Conservation (phyloP, 1,140 invertebrate species). For the Drosophila rhopaloa region DNA sequence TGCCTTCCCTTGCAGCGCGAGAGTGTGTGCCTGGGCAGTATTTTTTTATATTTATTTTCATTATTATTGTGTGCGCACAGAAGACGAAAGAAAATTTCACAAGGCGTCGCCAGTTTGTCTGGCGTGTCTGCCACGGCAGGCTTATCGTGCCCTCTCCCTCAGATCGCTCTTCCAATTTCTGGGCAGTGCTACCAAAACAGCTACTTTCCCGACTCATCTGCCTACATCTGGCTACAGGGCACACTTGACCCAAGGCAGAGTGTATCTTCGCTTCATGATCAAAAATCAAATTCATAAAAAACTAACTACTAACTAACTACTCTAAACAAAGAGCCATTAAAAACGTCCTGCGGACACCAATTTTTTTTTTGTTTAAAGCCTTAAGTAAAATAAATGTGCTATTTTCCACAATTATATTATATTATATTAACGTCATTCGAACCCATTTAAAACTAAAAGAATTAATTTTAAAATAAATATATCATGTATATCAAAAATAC, state of each 20-base stretch:
- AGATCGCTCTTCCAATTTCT: conserved; percentile 14
- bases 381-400: too few relatives aligned
- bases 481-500: too few relatives aligned
- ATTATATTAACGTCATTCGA: too few relatives aligned
- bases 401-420: too few relatives aligned
- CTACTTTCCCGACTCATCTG: not conserved
- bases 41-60: conserved; percentile 72
- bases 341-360: too few relatives aligned
- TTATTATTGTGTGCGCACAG: conserved; percentile 74
- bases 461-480: too few relatives aligned
- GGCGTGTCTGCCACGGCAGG: conserved; percentile 50
- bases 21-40: conserved; percentile 24
- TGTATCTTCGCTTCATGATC: not conserved
- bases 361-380: too few relatives aligned
- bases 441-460: too few relatives aligned
- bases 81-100: conserved; percentile 71
- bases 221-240: not conserved
- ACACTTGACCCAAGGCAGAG: too few relatives aligned
- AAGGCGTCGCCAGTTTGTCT: conserved; percentile 82
- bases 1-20: conserved; percentile 1
- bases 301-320: too few relatives aligned
- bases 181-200: conserved; percentile 11
- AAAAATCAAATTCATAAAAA: not conserved
- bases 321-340: too few relatives aligned
- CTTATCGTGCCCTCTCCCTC: conserved; percentile 23